Percentiles rank a stretch among this genome's conserved stretches.
Evolutionary conservation across 2,797 vertebrate species (phyloP).

Genomic region (Strix occidentalis): DNA sequence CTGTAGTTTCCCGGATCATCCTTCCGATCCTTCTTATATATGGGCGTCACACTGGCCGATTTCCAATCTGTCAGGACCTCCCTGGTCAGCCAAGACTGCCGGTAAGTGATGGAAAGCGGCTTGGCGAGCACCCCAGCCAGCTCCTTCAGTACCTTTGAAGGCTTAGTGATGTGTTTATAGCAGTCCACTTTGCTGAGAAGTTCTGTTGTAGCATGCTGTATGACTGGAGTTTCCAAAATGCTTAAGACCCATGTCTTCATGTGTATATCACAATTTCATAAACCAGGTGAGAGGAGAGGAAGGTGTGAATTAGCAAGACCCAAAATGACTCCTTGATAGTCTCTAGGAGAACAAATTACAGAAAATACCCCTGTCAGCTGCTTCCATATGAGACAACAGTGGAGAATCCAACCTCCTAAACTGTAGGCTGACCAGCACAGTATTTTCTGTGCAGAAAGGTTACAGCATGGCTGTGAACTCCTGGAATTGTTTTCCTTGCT

Average conservation of each 20-base stretch:
- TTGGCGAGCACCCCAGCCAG: too few species aligned
- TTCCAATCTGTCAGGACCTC: too few species aligned
- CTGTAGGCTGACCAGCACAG: neutral
- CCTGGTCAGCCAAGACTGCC: too few species aligned
- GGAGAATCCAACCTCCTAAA: neutral
- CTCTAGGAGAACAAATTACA: neutral
- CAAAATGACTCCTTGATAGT: neutral
- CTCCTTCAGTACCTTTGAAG: neutral
- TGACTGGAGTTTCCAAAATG: neutral
- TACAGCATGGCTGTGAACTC: neutral
- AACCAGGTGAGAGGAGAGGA: neutral
- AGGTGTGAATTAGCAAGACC: neutral
- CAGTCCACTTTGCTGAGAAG: neutral
- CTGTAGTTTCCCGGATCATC: too few species aligned
- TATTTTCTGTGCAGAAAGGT: neutral
- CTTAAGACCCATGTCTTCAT: neutral
- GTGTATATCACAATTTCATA: neutral
- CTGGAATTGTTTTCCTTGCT: neutral
- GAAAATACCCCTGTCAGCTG: neutral
- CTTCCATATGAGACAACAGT: neutral
- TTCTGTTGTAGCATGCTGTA: accelerated
- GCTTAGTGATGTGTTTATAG: neutral
- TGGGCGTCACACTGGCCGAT: too few species aligned
- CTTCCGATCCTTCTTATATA: too few species aligned
- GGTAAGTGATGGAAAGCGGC: too few species aligned